Base-by-base conservation (phyloP, 2,888 invertebrate species). In the Macropis europaea region DNA sequence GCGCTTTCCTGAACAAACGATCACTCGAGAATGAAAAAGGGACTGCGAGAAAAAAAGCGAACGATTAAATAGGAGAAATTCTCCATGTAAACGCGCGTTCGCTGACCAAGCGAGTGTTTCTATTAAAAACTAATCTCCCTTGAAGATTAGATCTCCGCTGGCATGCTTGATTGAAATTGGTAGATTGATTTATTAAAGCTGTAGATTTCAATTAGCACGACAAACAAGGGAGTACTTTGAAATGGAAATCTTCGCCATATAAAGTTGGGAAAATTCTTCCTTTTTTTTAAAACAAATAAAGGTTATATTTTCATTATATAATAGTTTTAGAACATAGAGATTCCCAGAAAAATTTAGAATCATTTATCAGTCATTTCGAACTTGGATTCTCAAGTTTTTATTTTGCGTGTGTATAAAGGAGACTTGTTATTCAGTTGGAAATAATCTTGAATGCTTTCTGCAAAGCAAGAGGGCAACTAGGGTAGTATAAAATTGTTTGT, bases 81-180 rank as follows among this genome's bases (percentile, higher is more conserved):
- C 11, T 1, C 19, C 40, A 0, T 34, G 38, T 38, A 40, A 53
- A 66, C 40, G 45, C 15, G 13, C 11, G 11, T 40, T 53, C 32
- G 4, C 17, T 43, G 19, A 13, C 7, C 19, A n/a, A n/a, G 3
- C 28, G 24, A 32, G 26, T 47, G 22, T 54, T 47, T 48, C 54
- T 54, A 40, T 47, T 42, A 67, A 56, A 54, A 48, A 60, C 48
- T 42, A 50, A 64, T 60, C 61, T 50, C 7, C 45, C 4, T 9
- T 26, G 7, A 19, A 15, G n/a, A 15, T 15, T 15, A 2, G n/a
- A 24, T 1, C n/a, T n/a, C 26, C 47, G 9, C 36, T 57, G 3
- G 9, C 13, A 1, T 7, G 13, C 13, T 47, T 38, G 47, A 47
- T 57, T 24, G 30, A 40, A 59, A 40, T 15, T 9, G 15, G 22